A percentile compares a stretch with the other conserved stretches of the same genome.
These are phyloP conservation scores for Circaetus cinerascens DNA, from an alignment of 2,113 vertebrate genomes.

Conservation along the genomic window DNA sequence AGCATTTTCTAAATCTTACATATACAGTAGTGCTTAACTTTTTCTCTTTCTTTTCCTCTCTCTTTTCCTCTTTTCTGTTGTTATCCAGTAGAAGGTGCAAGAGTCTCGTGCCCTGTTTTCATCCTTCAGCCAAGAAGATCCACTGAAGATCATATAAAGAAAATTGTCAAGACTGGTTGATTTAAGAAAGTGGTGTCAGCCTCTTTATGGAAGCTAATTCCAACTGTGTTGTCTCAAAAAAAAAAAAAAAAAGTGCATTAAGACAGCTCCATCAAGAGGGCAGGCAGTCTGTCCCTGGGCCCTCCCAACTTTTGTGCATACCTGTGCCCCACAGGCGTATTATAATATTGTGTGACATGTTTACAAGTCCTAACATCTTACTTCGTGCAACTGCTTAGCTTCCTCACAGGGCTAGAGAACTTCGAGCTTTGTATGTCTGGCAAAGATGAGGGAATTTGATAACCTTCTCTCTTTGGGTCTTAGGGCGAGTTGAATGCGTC, in stretches of 20 bases:
- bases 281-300: neutral
- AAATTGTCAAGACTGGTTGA: neutral
- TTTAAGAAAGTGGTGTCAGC: neutral
- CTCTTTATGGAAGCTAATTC: slow-evolving; percentile 21
- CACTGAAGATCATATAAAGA: neutral
- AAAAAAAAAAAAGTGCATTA: neutral
- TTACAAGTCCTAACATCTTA: slow-evolving; percentile 72
- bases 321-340: slow-evolving; percentile 46
- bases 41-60: neutral
- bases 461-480: slow-evolving; percentile 80
- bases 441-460: slow-evolving; percentile 82
- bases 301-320: neutral
- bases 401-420: slow-evolving; percentile 45
- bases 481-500: slow-evolving; percentile 80
- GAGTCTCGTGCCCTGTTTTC: slow-evolving; percentile 21
- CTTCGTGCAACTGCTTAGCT: slow-evolving; percentile 46
- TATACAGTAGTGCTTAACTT: neutral
- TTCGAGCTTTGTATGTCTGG: slow-evolving; percentile 65
- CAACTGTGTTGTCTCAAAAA: neutral
- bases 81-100: slow-evolving; percentile 68
- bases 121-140: neutral
- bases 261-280: slow-evolving; percentile 4
- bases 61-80: neutral
- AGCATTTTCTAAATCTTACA: neutral
- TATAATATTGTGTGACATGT: slow-evolving; percentile 65